These are phyloP conservation scores for Sparus aurata DNA, from an alignment of 2,797 vertebrate species.

Conservation along the genomic window DNA sequence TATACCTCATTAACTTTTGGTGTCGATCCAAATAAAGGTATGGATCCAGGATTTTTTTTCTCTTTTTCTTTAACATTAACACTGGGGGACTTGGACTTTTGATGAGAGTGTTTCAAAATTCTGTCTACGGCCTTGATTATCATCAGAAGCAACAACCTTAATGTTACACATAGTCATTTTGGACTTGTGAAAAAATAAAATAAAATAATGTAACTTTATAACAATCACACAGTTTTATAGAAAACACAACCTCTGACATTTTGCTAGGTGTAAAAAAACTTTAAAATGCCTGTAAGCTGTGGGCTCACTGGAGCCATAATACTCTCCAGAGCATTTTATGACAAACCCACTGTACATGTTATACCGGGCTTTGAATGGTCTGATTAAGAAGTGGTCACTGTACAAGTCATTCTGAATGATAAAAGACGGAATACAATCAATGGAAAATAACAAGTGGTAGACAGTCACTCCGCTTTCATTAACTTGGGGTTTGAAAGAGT, in stretches of 20 bases:
- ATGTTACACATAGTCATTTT: not conserved
- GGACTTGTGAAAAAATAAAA: not conserved
- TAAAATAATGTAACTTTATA: not conserved
- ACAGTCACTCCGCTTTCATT: not conserved
- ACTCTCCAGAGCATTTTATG: not conserved
- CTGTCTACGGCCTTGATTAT: not conserved
- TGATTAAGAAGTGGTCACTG: not conserved
- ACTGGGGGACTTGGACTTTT: not conserved
- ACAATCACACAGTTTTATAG: not conserved
- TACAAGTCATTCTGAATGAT: conserved; percentile 1
- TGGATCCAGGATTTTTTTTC: too few relatives aligned
- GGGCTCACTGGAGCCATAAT: not conserved
- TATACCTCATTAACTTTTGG: too few relatives aligned
- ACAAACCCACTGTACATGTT: conserved; percentile 1
- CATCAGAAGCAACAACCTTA: not conserved
- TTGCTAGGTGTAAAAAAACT: not conserved
- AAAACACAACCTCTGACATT: not conserved
- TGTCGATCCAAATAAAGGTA: too few relatives aligned
- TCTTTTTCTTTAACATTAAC: too few relatives aligned
- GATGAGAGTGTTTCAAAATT: not conserved
- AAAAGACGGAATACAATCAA: not conserved
- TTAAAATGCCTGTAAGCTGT: not conserved
- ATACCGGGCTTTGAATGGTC: not conserved
- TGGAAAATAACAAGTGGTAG: not conserved
- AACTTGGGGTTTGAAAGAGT: conserved; percentile 32